Evolutionary conservation across 2,113 vertebrate genomes (phyloP).

Genomic region (Manacus vitellinus): DNA sequence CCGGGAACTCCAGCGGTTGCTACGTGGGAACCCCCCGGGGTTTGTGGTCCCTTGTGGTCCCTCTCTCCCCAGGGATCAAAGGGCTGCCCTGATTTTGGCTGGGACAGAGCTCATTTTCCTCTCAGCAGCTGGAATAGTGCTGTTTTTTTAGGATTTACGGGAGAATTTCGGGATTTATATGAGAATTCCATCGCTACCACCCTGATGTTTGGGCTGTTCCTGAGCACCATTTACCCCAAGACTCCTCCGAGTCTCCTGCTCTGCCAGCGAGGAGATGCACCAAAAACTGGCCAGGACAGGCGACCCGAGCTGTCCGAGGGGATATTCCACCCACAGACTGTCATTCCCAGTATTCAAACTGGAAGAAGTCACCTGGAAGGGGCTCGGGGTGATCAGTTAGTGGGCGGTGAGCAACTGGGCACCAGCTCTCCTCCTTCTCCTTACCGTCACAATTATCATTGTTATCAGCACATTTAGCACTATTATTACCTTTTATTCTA

Average conservation of each 20-base stretch:
- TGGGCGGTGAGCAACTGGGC: rapidly evolving
- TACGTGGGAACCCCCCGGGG: rapidly evolving
- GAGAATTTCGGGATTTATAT: background rate
- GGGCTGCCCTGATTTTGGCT: background rate
- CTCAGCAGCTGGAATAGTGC: background rate
- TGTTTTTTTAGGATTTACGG: rapidly evolving
- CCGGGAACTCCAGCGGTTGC: background rate
- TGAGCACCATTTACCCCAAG: background rate
- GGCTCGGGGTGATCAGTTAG: background rate
- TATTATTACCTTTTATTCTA: rapidly evolving
- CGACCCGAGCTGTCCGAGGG: rapidly evolving
- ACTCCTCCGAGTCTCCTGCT: rapidly evolving
- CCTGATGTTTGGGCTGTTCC: rapidly evolving
- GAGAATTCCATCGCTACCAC: rapidly evolving
- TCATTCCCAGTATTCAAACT: rapidly evolving
- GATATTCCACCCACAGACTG: background rate
- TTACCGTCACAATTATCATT: rapidly evolving
- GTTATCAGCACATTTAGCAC: too few species aligned
- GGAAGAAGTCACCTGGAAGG: background rate
- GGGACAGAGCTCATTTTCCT: background rate
- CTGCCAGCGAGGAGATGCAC: background rate
- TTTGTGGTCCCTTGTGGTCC: background rate
- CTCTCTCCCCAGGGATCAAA: background rate
- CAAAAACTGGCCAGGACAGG: background rate
- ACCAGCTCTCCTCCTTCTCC: background rate